Base-by-base conservation (phyloP, 1,140 invertebrate genomes). In the Triops longicaudatus region DNA sequence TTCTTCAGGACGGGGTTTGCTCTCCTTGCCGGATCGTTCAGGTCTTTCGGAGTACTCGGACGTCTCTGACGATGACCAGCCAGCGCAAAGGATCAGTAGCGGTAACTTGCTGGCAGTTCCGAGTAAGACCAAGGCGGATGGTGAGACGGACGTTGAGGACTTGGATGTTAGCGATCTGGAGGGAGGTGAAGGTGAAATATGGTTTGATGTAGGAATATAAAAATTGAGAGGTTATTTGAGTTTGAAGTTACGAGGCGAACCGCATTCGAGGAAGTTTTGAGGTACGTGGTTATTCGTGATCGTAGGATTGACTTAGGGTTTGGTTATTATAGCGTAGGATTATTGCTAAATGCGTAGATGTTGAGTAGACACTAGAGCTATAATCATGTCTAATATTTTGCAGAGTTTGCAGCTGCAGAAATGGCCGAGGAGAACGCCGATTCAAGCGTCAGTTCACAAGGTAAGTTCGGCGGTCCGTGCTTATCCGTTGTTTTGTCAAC, bases 111-210 rank as follows among this genome's bases (percentile, higher is more conserved):
- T 75, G 41, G 11, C 31, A 26, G 74, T 43, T 12, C 26, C 78
- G 26, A 26, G 74, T 41, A 63, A 22, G 22, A 63, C 14, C 27
- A 22, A 42, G 31, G 73, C 73, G 17, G 79, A 72, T 37, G 76
- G 42, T 22, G 72, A 79, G 11, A 88, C 88, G 26, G 87, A 88
- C 82, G 82, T 84, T 27, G 87, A 88, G 80, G 87, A 88, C 79
- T 80, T 88, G 76, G 83, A 85, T 37, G 77, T 87, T 1, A 86
- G 84, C 80, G 86, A 88, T 78, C 81, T 79, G 78, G 84, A 83
- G 10, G 12, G 75, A 76, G 43, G 73, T 14, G 17, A 76, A 79
- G 78, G 26, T 50, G 42, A 17, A 75, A 44, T 41, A 63, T 75
- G 14, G 12, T 17, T 26, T 1, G 26, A 26, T 42, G 10, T 75